Percentiles rank a stretch among this genome's conserved stretches.
Evolutionary conservation across 1,140 invertebrate species (phyloP).

Genomic region (Lasioglossum albipes): DNA sequence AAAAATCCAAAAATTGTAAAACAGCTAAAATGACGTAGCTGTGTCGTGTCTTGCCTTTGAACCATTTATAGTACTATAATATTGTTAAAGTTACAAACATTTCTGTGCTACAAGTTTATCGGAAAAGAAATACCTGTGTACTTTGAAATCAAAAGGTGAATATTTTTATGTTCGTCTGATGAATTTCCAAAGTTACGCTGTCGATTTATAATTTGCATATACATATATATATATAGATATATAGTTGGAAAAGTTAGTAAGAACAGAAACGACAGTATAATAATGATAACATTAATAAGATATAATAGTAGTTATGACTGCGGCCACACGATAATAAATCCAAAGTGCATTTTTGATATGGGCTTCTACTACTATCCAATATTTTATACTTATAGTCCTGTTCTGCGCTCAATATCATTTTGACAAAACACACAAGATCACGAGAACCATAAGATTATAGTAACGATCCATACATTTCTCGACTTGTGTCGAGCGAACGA

Average conservation of each 20-base stretch:
- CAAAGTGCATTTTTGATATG: constrained; percentile 50
- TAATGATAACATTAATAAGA: background rate
- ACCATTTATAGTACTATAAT: constrained; percentile 28
- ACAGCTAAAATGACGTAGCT: constrained; percentile 1
- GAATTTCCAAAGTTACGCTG: constrained; percentile 19
- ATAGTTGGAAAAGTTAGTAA: constrained; percentile 7
- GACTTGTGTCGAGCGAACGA: constrained; percentile 1
- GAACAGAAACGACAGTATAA: constrained; percentile 12
- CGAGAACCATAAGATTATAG: background rate
- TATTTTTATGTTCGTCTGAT: constrained; percentile 23
- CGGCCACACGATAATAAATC: constrained; percentile 39
- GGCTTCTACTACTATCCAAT: constrained; percentile 28
- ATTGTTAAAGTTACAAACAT: constrained; percentile 26
- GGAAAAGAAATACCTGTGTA: constrained; percentile 33
- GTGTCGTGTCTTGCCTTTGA: constrained; percentile 34
- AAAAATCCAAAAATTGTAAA: background rate
- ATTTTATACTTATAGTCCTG: constrained; percentile 43
- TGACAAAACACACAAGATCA: background rate
- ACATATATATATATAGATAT: constrained; percentile 1
- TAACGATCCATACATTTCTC: background rate
- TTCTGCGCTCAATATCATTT: constrained; percentile 31
- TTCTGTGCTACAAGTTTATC: constrained; percentile 6
- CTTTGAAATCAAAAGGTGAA: constrained; percentile 50
- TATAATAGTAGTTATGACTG: constrained; percentile 20
- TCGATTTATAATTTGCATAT: constrained; percentile 33